Evolutionary conservation across 2,113 vertebrate species (phyloP).

Genomic region (Elgaria multicarinata): DNA sequence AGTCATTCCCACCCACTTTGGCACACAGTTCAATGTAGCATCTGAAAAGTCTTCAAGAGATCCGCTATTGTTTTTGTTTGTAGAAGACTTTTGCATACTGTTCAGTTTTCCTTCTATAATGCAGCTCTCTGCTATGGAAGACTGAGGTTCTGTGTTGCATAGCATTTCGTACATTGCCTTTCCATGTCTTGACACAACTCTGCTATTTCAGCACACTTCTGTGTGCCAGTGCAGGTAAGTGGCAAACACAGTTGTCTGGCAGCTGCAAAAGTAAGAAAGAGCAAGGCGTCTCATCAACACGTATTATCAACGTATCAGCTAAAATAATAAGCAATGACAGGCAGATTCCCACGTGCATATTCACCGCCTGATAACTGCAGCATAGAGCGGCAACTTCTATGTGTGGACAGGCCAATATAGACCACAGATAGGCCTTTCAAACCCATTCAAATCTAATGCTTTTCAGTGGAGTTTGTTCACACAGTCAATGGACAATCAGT

Average conservation of each 20-base stretch:
- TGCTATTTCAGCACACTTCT: slow-evolving; percentile 83
- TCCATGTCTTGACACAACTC: slow-evolving; percentile 30
- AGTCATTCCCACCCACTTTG: neutral
- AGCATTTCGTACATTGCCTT: neutral
- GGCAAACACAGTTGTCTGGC: slow-evolving; percentile 78
- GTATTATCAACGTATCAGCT: neutral
- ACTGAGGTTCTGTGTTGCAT: neutral
- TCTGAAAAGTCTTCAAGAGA: neutral
- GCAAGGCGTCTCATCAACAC: slow-evolving; percentile 1
- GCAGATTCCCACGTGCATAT: neutral
- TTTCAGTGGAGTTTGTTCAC: neutral
- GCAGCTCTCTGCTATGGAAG: neutral
- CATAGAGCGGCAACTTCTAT: neutral
- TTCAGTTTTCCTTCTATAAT: neutral
- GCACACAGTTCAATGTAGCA: neutral
- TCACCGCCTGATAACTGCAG: neutral
- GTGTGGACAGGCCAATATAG: neutral
- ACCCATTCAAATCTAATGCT: neutral
- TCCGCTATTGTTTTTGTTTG: neutral
- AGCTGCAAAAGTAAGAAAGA: slow-evolving; percentile 75
- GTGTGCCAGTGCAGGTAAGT: slow-evolving; percentile 81
- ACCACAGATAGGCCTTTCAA: neutral
- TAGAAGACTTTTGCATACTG: neutral
- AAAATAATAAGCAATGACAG: neutral
- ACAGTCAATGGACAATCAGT: neutral